These are phyloP conservation scores for Jacana jacana DNA, from an alignment of 2,113 vertebrate species.

Conservation along the genomic window DNA sequence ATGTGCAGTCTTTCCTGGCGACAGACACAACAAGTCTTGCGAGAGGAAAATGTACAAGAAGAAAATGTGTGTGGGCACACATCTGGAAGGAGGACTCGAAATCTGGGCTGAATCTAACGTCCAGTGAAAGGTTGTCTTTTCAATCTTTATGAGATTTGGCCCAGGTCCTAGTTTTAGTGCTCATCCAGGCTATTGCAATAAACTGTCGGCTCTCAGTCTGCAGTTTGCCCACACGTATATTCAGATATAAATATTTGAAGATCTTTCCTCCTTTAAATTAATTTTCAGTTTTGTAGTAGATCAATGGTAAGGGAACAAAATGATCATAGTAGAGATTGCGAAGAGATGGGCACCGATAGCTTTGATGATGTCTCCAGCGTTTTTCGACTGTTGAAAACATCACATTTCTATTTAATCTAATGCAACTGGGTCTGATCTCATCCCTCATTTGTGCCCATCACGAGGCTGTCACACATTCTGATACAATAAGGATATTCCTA, in stretches of 20 bases:
- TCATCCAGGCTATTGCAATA: background rate
- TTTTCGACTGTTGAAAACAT: constrained; percentile 35
- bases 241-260: constrained; percentile 51
- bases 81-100: background rate
- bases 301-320: constrained; percentile 48
- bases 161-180: background rate
- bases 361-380: constrained; percentile 26
- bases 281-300: constrained; percentile 42
- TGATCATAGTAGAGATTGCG: constrained; percentile 18
- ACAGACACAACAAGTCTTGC: background rate
- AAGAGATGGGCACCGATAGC: constrained; percentile 38
- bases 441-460: background rate
- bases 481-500: background rate
- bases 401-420: constrained; percentile 35
- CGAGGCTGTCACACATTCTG: background rate
- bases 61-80: background rate
- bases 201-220: background rate
- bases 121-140: background rate
- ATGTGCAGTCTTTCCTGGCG: accelerated
- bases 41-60: background rate
- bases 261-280: constrained; percentile 42
- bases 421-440: background rate
- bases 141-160: background rate
- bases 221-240: background rate
- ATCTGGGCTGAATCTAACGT: background rate